These are phyloP conservation scores for Cataglyphis cursor DNA, from an alignment of 2,888 invertebrate genomes.

Conservation along the genomic window DNA sequence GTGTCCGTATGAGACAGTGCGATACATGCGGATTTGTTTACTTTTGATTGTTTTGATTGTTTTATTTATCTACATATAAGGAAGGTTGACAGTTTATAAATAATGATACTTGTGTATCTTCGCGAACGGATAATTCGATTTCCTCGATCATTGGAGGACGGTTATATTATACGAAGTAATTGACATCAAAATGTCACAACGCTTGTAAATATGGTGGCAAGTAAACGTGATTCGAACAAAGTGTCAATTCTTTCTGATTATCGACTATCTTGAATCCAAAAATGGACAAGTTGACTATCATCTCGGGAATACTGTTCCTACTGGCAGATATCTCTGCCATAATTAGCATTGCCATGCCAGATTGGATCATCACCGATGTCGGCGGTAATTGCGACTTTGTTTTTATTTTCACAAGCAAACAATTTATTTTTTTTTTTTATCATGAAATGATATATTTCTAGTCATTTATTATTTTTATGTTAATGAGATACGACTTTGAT, in stretches of 20 bases:
- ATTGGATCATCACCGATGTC: conserved; percentile 98
- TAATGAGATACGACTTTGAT: background rate
- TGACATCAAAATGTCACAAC: background rate
- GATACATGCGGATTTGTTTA: background rate
- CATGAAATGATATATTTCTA: background rate
- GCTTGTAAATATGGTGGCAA: conserved; percentile 4
- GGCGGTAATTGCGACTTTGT: conserved; percentile 90
- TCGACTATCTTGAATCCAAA: background rate
- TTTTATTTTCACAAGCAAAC: background rate
- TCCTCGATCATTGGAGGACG: background rate
- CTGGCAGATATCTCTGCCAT: conserved; percentile 98
- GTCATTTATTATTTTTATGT: background rate
- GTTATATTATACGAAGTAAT: background rate
- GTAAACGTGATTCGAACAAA: background rate
- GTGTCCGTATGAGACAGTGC: background rate
- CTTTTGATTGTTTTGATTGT: background rate
- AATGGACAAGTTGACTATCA: conserved; percentile 97
- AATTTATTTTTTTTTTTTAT: background rate
- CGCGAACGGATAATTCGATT: background rate
- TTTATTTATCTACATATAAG: background rate
- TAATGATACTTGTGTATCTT: background rate
- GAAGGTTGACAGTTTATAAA: background rate
- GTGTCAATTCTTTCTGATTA: background rate
- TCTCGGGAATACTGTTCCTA: conserved; percentile 96
- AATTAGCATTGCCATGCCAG: conserved; percentile 96